phyloP scores from a whole-genome alignment of 1,140 invertebrate species.

The Dreissena rostriformis region DNA sequence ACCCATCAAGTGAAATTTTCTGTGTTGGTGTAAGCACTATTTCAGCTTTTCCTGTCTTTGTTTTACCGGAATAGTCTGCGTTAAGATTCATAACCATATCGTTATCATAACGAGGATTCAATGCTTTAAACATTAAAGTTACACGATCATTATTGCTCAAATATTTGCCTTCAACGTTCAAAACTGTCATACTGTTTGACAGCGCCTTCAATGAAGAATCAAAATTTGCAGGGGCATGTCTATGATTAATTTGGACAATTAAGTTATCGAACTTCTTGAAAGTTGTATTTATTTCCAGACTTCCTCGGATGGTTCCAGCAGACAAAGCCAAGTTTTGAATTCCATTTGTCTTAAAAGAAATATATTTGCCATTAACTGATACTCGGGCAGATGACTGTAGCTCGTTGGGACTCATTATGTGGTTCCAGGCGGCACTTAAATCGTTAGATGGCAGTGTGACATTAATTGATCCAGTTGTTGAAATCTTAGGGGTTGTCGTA shows the following conservation, averaged over 20 bases:
- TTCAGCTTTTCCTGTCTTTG: too few species aligned
- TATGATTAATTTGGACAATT: conserved; percentile 35
- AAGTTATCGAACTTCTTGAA: conserved; percentile 13
- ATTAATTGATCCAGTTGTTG: conserved; percentile 51
- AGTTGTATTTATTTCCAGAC: conserved; percentile 47
- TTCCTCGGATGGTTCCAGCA: conserved; percentile 23
- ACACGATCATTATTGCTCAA: conserved; percentile 17
- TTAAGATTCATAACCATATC: not conserved
- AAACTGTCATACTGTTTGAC: not conserved
- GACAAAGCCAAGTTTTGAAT: conserved; percentile 37
- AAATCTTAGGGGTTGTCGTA: conserved; percentile 28
- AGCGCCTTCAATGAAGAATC: conserved; percentile 22
- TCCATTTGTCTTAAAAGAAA: conserved; percentile 37
- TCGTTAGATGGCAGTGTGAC: conserved; percentile 23
- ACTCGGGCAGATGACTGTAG: conserved; percentile 17
- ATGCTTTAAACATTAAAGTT: not conserved
- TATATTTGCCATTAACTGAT: conserved; percentile 19
- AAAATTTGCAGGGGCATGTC: conserved; percentile 38
- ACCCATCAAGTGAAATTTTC: too few species aligned
- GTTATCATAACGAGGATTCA: not conserved
- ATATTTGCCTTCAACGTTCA: conserved; percentile 21
- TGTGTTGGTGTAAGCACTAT: too few species aligned
- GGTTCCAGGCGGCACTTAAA: conserved; percentile 49
- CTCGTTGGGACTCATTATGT: conserved; percentile 29
- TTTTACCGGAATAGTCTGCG: not conserved